Conservation (phyloP, 1,140 invertebrate species). For the Drosophila ironensis region DNA sequence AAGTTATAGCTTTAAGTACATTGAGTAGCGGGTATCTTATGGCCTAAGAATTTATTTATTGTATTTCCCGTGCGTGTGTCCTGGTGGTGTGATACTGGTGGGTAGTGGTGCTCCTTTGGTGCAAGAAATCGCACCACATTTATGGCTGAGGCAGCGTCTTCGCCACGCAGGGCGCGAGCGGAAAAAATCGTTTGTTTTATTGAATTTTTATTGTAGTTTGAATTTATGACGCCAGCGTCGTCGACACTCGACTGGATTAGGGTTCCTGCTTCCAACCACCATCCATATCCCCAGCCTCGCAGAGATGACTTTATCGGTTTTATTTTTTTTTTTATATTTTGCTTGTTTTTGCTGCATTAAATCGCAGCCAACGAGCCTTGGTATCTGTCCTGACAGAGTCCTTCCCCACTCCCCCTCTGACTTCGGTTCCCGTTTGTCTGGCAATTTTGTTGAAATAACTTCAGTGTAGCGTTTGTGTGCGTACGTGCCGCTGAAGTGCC, state of each 20-base stretch:
- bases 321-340: slow-evolving; percentile 45
- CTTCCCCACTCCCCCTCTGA: neutral
- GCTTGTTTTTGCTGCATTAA: slow-evolving; percentile 68
- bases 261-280: slow-evolving; percentile 42
- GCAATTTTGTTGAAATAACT: slow-evolving; percentile 79
- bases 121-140: slow-evolving; percentile 43
- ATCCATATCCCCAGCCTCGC: slow-evolving; percentile 5
- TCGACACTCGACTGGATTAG: slow-evolving; percentile 70
- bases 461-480: slow-evolving; percentile 74
- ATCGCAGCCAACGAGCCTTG: slow-evolving; percentile 70
- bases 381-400: slow-evolving; percentile 29
- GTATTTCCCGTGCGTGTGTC: slow-evolving; percentile 22
- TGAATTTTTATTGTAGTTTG: slow-evolving; percentile 80
- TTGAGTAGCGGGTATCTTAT: too few relatives aligned
- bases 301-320: slow-evolving; percentile 76
- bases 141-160: slow-evolving; percentile 37
- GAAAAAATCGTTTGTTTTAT: slow-evolving; percentile 78
- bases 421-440: slow-evolving; percentile 56
- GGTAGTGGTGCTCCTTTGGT: slow-evolving; percentile 15
- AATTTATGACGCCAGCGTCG: slow-evolving; percentile 67
- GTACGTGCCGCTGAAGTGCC: slow-evolving; percentile 75
- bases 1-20: too few relatives aligned
- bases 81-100: slow-evolving; percentile 3
- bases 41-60: too few relatives aligned
- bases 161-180: slow-evolving; percentile 6